Conservation (phyloP, 1,140 invertebrate genomes). For the Aphaenogaster rudis region DNA sequence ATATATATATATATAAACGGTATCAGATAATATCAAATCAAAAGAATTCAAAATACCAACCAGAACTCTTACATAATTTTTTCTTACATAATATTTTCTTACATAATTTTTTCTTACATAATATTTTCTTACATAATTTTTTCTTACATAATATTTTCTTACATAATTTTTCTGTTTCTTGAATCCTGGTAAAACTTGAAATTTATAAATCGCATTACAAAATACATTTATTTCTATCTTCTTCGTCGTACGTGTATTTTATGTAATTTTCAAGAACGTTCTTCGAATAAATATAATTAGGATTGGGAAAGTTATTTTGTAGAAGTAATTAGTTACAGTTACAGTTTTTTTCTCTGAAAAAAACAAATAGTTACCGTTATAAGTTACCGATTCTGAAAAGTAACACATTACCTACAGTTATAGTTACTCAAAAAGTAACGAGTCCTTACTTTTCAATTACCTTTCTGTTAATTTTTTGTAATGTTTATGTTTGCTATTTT, state of each 20-base stretch:
- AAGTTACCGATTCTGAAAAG: too few relatives aligned
- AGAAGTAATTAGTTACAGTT: too few relatives aligned
- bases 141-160: background rate
- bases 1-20: background rate
- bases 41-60: background rate
- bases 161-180: background rate
- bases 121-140: background rate
- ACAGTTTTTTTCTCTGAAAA: too few relatives aligned
- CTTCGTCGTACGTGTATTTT: background rate
- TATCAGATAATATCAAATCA: background rate
- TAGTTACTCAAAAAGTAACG: too few relatives aligned
- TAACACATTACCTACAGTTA: too few relatives aligned
- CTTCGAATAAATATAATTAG: background rate
- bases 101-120: background rate
- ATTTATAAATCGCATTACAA: background rate
- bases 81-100: background rate
- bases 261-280: background rate
- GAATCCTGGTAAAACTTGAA: background rate
- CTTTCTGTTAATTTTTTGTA: too few relatives aligned
- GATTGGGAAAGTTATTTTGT: too few relatives aligned
- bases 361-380: too few relatives aligned
- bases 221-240: slow-evolving; percentile 6
- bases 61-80: background rate
- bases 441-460: too few relatives aligned
- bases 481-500: too few relatives aligned